Conservation (phyloP, 1,140 invertebrate species). For the Drosophila suzukii region DNA sequence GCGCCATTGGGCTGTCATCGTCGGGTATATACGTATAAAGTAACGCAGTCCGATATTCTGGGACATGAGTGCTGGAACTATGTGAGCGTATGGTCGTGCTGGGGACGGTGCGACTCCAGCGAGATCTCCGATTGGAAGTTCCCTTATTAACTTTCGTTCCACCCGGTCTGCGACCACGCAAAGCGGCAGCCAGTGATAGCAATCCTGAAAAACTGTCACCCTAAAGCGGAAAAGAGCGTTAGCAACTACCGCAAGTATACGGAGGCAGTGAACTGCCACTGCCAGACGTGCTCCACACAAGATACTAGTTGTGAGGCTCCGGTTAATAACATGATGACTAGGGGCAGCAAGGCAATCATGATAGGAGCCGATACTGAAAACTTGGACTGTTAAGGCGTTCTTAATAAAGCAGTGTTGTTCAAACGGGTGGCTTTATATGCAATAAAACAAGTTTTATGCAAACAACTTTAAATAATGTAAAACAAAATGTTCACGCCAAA, state of each 20-base stretch:
- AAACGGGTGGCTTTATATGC: background rate
- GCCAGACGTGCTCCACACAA: conserved; percentile 84
- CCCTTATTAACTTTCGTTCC: conserved; percentile 92
- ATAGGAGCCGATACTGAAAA: conserved; percentile 63
- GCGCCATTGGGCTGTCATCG: conserved; percentile 84
- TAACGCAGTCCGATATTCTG: conserved; percentile 69
- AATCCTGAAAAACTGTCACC: conserved; percentile 88
- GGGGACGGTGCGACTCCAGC: conserved; percentile 93
- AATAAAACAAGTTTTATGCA: background rate
- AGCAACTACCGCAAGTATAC: conserved; percentile 87
- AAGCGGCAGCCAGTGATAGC: conserved; percentile 86
- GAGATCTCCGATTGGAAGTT: conserved; percentile 95
- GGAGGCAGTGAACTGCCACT: conserved; percentile 88
- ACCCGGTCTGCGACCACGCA: conserved; percentile 93
- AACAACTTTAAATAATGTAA: conserved; percentile 34
- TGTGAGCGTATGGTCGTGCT: conserved; percentile 90
- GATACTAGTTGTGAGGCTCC: conserved; percentile 83
- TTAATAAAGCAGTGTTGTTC: background rate
- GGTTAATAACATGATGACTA: conserved; percentile 66
- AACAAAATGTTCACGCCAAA: too few species aligned
- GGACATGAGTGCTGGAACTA: conserved; percentile 85
- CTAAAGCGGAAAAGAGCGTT: conserved; percentile 85
- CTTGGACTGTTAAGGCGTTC: conserved; percentile 70
- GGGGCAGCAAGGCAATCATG: conserved; percentile 51
- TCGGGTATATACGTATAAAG: conserved; percentile 84